Conservation (phyloP, 2,888 invertebrate species). For the Drosophila prostipennis region DNA sequence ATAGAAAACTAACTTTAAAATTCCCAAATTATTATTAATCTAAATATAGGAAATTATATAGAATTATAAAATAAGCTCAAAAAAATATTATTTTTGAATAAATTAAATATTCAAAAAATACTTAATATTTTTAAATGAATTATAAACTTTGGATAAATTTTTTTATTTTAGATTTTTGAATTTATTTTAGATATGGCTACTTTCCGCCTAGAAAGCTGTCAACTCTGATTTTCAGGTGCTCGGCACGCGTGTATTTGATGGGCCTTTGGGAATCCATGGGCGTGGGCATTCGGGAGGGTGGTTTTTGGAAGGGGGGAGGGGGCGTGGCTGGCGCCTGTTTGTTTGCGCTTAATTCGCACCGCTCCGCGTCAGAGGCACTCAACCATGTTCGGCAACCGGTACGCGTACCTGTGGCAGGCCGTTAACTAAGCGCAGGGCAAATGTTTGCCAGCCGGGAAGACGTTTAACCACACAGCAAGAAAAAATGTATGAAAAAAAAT, state of each 20-base stretch:
- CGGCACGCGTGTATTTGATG: slow-evolving; percentile 76
- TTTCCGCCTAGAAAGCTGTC: background rate
- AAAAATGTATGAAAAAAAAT: background rate
- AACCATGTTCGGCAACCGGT: slow-evolving; percentile 57
- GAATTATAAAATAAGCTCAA: too few species aligned
- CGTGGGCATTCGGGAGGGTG: background rate
- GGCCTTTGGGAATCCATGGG: slow-evolving; percentile 38
- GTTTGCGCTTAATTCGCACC: slow-evolving; percentile 54
- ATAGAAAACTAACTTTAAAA: too few species aligned
- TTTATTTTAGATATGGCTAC: background rate
- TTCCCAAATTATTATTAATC: too few species aligned
- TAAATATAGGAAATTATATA: too few species aligned
- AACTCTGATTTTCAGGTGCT: slow-evolving; percentile 38
- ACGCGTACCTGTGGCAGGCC: slow-evolving; percentile 73
- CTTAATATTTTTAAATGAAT: background rate
- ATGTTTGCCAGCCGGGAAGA: slow-evolving; percentile 76
- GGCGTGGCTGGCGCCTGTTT: slow-evolving; percentile 31
- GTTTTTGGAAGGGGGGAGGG: too few species aligned
- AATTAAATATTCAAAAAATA: background rate
- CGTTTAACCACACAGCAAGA: slow-evolving; percentile 62
- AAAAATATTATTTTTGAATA: too few species aligned
- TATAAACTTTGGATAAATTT: too few species aligned
- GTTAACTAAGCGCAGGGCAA: slow-evolving; percentile 78
- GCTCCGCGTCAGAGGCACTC: slow-evolving; percentile 62
- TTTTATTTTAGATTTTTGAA: too few species aligned